Conservation (phyloP, 1,140 invertebrate species). For the Neodiprion lecontei region DNA sequence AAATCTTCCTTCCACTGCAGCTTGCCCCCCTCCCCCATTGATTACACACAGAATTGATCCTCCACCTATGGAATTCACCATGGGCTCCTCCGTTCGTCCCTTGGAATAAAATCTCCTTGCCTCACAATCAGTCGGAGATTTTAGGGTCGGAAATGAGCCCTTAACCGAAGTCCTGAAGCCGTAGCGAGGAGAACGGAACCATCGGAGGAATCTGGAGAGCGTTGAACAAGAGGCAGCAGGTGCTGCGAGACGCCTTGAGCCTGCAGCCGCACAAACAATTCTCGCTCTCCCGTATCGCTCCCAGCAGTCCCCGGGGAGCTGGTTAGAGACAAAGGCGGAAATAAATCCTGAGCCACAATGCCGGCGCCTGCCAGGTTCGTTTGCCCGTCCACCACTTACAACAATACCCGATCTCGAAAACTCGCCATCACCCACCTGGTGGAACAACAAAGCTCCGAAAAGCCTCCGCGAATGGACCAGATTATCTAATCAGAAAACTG, state of each 20-base stretch:
- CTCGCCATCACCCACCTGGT: neutral
- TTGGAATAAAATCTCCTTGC: too few relatives aligned
- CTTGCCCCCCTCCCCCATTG: neutral
- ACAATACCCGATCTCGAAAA: slow-evolving; percentile 17
- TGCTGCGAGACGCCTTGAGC: slow-evolving; percentile 23
- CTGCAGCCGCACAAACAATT: slow-evolving; percentile 33
- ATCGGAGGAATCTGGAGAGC: neutral
- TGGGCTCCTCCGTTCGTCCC: too few relatives aligned
- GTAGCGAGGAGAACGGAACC: neutral
- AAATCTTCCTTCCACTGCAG: neutral
- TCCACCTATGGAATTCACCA: too few relatives aligned
- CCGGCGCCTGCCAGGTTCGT: slow-evolving; percentile 22
- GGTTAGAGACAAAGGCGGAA: slow-evolving; percentile 39
- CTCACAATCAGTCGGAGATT: neutral
- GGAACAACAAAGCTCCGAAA: neutral
- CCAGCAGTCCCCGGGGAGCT: slow-evolving; percentile 32
- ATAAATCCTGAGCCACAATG: slow-evolving; percentile 35
- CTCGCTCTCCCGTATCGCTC: slow-evolving; percentile 36
- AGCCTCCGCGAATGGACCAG: neutral
- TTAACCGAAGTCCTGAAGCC: neutral
- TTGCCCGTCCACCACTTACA: slow-evolving; percentile 6
- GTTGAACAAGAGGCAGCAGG: neutral
- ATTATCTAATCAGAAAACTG: neutral
- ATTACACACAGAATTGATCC: neutral
- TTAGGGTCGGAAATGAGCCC: neutral